Evolutionary conservation across 2,888 invertebrate genomes (phyloP), one percentile per base, ranked within the genome.

Genomic region (Folsomia manolachei): DNA sequence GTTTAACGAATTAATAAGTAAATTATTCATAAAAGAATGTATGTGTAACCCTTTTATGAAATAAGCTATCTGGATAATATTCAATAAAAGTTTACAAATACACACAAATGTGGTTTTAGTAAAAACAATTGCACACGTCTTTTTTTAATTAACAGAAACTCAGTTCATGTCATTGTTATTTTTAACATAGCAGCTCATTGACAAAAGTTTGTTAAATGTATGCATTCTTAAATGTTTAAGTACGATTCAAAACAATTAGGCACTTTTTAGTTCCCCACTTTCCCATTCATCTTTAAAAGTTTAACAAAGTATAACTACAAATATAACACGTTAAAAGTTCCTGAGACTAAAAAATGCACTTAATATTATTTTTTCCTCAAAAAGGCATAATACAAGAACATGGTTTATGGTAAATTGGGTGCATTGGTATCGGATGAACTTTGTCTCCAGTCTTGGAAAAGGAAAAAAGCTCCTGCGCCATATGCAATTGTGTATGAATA

Each of bases 401-500:
- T 39, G 4, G 14, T 39, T 70, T 71, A 78, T 23, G 77, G 72
- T 63, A 78, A 69, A 66, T 75, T 75, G 11, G 70, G 70, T 51
- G 72, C 63, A 66, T 65, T 69, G 11, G 67, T 24, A 11, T 71
- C 21, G 18, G 76, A 64, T 23, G 68, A 63, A 61, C 63, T 71
- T 63, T 61, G 74, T 63, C 74, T 77, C 78, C 78, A 78, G 73
- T 82, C 81, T 73, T 76, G 75, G 85, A 88, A 91, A 79, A 94
- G 86, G 82, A 93, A 88, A 84, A 90, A 92, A 26, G 91, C 85
- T 79, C 91, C 92, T 74, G 88, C 89, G 51, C 87, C 92, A 82
- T 94, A 95, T 25, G 90, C 92, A 69, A 90, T 81, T 63, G 91
- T 90, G 84, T 94, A n/a, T 94, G 84, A 94, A 89, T 56, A 94